Evolutionary conservation across 2,888 invertebrate genomes (phyloP), one percentile per base, ranked within the genome.

Genomic region (Perizoma affinitatum): DNA sequence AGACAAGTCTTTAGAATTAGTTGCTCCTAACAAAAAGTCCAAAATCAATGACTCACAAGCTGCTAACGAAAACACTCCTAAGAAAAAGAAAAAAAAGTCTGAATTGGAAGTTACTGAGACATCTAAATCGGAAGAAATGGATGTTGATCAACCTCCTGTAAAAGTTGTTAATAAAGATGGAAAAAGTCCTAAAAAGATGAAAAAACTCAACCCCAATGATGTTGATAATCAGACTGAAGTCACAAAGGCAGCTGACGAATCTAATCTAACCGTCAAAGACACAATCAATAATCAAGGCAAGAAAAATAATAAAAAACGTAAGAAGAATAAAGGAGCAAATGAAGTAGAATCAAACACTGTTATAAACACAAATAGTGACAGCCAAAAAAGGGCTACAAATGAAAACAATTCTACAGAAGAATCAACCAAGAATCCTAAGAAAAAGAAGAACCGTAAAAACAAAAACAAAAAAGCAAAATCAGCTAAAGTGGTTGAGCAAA

Each of bases 21-120:
- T 54, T 54, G 45, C 68, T 46, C 45, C 58, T 34, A 51, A 53
- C 42, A 68, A 69, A 58, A 68, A 55, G 58, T 56, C 56, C 34
- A 63, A 61, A 58, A 63, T 47, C n/a, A 58, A 59, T 9, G 67
- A 60, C 45, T 56, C 69, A 5, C 72, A 73, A 48, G 62, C 61
- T 35, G 59, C 54, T 8, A 78, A 78, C 66, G 78, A 82, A 68
- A 78, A 47, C 38, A 79, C 79, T 4, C 80, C 79, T 5, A 82
- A 76, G 63, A 86, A 87, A 63, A 83, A 80, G 58, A 86, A 83
- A 59, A 80, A 74, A 51, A 79, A 73, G 59, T 63, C 66, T 0
- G 64, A 71, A 43, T 64, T 68, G 22, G 68, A 66, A 10, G 57
- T 47, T 8, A 36, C 8, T 35, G 36, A 48, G 38, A 58, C 34